Evolutionary conservation across 2,797 vertebrate genomes (phyloP).

Genomic region (Alca torda): DNA sequence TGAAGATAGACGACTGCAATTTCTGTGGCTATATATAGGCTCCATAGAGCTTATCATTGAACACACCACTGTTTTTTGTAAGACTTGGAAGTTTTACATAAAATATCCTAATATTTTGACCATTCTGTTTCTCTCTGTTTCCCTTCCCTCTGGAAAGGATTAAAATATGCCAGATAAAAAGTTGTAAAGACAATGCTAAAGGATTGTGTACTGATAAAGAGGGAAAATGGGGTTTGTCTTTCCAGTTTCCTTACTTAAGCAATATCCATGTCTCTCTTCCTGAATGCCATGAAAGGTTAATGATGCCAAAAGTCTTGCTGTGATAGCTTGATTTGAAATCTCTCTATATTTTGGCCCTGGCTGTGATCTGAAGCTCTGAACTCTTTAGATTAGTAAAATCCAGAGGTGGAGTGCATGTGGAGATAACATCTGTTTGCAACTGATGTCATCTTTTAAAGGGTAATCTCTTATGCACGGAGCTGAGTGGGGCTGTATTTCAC

Average conservation of each 20-base stretch:
- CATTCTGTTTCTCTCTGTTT: neutral
- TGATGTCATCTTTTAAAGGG: neutral
- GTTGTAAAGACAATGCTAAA: neutral
- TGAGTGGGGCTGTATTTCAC: neutral
- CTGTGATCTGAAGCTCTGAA: conserved; percentile 20
- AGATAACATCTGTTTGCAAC: conserved; percentile 20
- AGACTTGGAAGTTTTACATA: neutral
- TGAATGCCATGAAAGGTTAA: neutral
- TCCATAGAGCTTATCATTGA: neutral
- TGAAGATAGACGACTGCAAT: neutral
- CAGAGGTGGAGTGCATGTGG: conserved; percentile 7
- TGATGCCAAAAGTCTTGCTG: neutral
- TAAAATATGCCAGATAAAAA: neutral
- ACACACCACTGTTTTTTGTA: neutral
- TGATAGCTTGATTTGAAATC: conserved; percentile 22
- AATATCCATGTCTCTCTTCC: neutral
- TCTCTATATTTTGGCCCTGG: neutral
- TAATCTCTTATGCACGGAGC: neutral
- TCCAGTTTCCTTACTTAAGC: neutral
- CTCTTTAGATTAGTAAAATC: neutral
- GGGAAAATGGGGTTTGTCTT: neutral
- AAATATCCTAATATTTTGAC: neutral
- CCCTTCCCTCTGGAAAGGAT: neutral
- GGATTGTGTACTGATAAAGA: neutral
- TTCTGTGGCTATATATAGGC: neutral